Conservation (phyloP, 2,797 vertebrate species). For the Delichon dasypus region DNA sequence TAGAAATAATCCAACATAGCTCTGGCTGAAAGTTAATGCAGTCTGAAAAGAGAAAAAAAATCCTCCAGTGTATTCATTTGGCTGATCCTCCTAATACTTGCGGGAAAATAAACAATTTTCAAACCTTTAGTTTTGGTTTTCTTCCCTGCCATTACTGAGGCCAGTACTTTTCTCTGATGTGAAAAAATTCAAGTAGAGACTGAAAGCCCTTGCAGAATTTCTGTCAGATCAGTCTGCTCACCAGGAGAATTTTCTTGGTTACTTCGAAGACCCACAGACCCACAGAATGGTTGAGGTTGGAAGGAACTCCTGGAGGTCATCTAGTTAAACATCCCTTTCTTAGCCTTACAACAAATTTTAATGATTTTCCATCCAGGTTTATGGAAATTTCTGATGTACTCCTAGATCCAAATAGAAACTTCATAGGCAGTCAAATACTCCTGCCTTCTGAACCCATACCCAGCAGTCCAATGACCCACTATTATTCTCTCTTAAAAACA, state of each 20-base stretch:
- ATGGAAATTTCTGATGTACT: neutral
- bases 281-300: neutral
- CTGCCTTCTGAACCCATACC: neutral
- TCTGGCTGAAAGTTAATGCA: constrained; percentile 18
- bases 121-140: neutral
- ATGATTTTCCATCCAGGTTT: neutral
- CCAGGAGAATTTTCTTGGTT: neutral
- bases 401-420: neutral
- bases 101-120: constrained; percentile 42
- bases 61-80: constrained; percentile 2
- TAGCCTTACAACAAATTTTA: neutral
- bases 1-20: constrained; percentile 25
- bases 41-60: neutral
- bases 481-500: neutral
- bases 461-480: neutral
- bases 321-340: neutral
- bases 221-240: neutral
- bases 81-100: neutral
- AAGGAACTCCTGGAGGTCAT: neutral
- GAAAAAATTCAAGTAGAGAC: neutral
- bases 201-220: neutral
- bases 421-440: neutral
- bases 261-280: neutral
- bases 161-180: neutral
- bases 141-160: neutral